Evolutionary conservation across 1,140 invertebrate species (phyloP).

Genomic region (Planococcus citri): DNA sequence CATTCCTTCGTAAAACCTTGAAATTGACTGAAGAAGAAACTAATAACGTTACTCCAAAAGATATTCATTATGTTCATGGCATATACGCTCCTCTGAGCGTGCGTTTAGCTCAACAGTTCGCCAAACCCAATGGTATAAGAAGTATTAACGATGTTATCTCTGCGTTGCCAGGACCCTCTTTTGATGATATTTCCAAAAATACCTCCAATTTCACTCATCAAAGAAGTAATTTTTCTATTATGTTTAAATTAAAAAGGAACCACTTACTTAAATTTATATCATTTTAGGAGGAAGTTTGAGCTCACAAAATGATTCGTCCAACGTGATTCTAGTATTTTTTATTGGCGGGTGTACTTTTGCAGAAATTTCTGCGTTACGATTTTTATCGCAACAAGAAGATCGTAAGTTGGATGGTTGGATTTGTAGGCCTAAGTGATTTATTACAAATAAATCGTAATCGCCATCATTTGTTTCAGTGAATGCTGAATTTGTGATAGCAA

Average conservation of each 20-base stretch:
- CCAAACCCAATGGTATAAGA: slow-evolving; percentile 60
- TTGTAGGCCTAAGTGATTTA: neutral
- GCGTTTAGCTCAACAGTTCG: slow-evolving; percentile 69
- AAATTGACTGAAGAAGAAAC: slow-evolving; percentile 76
- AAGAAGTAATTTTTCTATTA: slow-evolving; percentile 16
- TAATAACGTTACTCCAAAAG: slow-evolving; percentile 63
- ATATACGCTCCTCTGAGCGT: slow-evolving; percentile 90
- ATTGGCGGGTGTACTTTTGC: slow-evolving; percentile 93
- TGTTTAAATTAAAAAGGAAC: neutral
- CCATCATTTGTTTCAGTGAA: slow-evolving; percentile 46
- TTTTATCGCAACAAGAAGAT: slow-evolving; percentile 77
- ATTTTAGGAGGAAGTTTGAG: slow-evolving; percentile 40
- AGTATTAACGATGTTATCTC: slow-evolving; percentile 53
- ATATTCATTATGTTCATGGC: slow-evolving; percentile 86
- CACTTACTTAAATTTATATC: neutral
- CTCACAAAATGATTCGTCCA: slow-evolving; percentile 51
- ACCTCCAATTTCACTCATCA: slow-evolving; percentile 31
- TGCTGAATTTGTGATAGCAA: slow-evolving; percentile 82
- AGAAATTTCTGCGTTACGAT: slow-evolving; percentile 83
- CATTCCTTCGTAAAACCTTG: slow-evolving; percentile 44
- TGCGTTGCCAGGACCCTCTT: slow-evolving; percentile 46
- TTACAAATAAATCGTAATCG: neutral
- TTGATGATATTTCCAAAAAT: slow-evolving; percentile 39
- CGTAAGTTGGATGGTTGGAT: neutral
- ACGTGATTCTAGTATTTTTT: slow-evolving; percentile 84